Percentiles rank a stretch among this genome's conserved stretches.
Evolutionary conservation across 2,113 vertebrate species (phyloP).

Genomic region (Forbesichthys papilliferus): DNA sequence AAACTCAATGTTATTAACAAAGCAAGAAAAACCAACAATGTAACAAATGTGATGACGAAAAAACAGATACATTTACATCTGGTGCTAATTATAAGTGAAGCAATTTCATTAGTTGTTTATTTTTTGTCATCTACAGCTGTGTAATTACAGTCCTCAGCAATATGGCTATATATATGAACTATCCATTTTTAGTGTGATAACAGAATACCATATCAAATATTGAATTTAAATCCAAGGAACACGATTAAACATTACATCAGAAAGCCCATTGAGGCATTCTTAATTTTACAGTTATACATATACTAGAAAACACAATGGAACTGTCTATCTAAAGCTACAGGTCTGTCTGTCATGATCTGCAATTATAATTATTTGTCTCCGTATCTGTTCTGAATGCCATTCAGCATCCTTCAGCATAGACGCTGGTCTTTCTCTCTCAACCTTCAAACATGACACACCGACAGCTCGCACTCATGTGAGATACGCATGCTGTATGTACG

Average conservation of each 20-base stretch:
- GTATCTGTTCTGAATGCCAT: conserved; percentile 31
- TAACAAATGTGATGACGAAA: not conserved
- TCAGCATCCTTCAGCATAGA: conserved; percentile 13
- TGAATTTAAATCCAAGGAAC: too few species aligned
- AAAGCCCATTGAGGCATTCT: not conserved
- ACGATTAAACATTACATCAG: too few species aligned
- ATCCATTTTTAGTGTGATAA: too few species aligned
- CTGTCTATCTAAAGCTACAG: conserved; percentile 1
- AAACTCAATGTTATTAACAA: not conserved
- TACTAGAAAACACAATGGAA: not conserved
- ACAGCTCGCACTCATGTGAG: conserved; percentile 34
- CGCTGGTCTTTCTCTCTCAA: conserved; percentile 19
- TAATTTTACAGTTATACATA: not conserved
- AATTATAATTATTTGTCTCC: conserved; percentile 26
- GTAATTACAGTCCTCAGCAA: not conserved
- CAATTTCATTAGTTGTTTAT: conserved; percentile 8
- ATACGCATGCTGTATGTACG: conserved; percentile 14
- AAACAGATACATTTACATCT: not conserved
- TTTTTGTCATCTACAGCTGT: conserved; percentile 4
- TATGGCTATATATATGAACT: too few species aligned
- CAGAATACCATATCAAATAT: too few species aligned
- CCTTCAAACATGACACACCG: conserved; percentile 27
- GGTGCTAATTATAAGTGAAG: conserved; percentile 13
- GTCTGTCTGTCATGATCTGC: not conserved
- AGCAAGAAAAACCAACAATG: not conserved